Percentiles rank a stretch among this genome's conserved stretches.
Conservation (phyloP, 2,888 invertebrate species). For the Lepidocyrtinus sp. region DNA sequence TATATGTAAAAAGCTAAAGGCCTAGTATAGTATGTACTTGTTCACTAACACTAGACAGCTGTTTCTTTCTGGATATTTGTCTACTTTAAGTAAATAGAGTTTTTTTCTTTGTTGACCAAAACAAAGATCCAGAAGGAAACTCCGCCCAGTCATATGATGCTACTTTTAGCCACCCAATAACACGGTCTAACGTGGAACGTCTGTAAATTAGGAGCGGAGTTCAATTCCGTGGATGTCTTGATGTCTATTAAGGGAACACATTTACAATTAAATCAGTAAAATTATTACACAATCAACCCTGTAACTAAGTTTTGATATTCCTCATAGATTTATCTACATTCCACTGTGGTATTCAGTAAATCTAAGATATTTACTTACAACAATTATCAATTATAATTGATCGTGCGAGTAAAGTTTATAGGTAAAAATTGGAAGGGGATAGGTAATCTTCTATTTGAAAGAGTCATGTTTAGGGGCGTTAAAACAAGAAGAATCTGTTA, state of each 20-base stretch:
- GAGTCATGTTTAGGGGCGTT: not conserved
- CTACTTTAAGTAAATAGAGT: too few relatives aligned
- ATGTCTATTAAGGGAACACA: not conserved
- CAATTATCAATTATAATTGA: not conserved
- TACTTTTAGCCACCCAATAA: conserved; percentile 2
- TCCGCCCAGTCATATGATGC: conserved; percentile 2
- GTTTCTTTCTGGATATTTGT: too few relatives aligned
- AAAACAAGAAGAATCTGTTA: not conserved
- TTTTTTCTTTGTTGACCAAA: too few relatives aligned
- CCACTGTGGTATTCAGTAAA: not conserved
- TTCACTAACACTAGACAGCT: too few relatives aligned
- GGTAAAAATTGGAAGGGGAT: too few relatives aligned
- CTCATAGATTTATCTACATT: not conserved
- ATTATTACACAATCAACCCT: too few relatives aligned
- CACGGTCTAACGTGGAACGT: conserved; percentile 40
- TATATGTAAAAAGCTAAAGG: too few relatives aligned
- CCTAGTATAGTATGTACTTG: too few relatives aligned
- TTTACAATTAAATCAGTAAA: not conserved
- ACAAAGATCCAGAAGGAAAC: not conserved
- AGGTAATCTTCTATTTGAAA: too few relatives aligned
- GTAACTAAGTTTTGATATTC: too few relatives aligned
- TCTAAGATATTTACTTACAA: not conserved
- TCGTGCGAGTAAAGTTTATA: not conserved
- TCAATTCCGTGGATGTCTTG: not conserved
- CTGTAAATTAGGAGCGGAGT: conserved; percentile 16